These are phyloP conservation scores for Sceloporus tristichus DNA, from an alignment of 2,113 vertebrate genomes.

Conservation along the genomic window DNA sequence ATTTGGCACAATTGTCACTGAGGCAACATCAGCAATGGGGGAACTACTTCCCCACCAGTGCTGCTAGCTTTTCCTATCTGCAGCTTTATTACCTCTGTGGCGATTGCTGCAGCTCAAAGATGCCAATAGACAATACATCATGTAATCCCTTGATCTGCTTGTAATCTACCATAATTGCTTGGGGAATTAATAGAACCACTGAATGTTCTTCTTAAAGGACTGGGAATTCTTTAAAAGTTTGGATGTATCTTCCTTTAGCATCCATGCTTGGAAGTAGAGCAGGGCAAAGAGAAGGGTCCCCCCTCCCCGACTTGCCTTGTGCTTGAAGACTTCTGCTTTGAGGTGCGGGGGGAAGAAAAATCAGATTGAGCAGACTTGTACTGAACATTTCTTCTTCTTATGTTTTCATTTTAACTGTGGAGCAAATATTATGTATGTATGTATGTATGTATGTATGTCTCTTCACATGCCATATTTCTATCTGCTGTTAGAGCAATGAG, in stretches of 20 bases:
- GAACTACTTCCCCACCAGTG: slow-evolving; percentile 11
- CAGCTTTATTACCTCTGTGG: slow-evolving; percentile 44
- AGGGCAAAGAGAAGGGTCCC: background rate
- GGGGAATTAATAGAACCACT: slow-evolving; percentile 71
- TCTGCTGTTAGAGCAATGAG: no score
- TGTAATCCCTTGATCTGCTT: slow-evolving; percentile 75
- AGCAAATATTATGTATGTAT: background rate
- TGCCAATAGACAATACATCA: slow-evolving; percentile 75
- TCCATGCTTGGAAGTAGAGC: background rate
- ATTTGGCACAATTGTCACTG: background rate
- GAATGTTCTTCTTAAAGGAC: slow-evolving; percentile 60
- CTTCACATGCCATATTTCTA: no score
- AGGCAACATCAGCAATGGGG: background rate
- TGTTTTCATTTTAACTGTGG: no score
- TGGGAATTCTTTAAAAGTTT: slow-evolving; percentile 55
- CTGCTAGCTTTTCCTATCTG: slow-evolving; percentile 45
- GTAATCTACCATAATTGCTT: slow-evolving; percentile 84
- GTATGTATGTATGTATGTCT: background rate
- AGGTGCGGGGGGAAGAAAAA: background rate
- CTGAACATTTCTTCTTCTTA: no score
- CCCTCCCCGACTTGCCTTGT: background rate
- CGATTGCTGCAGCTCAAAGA: slow-evolving; percentile 65
- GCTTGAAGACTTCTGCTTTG: background rate
- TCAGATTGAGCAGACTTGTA: no score
- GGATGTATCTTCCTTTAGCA: slow-evolving; percentile 15